A percentile compares a stretch with the other conserved stretches of the same genome.
Conservation (phyloP, 2,113 vertebrate species). For the Agelaius tricolor region DNA sequence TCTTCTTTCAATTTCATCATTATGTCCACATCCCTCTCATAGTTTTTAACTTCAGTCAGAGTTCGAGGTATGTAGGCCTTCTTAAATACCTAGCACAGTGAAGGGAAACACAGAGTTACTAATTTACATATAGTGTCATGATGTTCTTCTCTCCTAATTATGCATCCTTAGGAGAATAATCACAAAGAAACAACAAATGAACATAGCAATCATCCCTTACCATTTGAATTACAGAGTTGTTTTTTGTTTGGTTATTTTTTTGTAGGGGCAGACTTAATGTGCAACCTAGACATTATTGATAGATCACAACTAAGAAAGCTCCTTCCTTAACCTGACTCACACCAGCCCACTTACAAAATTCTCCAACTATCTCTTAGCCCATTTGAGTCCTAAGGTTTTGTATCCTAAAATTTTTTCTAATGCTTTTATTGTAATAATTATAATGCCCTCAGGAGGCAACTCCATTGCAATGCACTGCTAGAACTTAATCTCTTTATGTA, state of each 20-base stretch:
- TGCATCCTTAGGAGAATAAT: background rate
- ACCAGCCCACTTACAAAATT: background rate
- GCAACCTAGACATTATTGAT: background rate
- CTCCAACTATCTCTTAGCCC: background rate
- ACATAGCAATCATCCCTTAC: background rate
- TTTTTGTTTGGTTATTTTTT: background rate
- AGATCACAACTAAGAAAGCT: background rate
- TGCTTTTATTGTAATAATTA: background rate
- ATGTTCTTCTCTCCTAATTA: background rate
- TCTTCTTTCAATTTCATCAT: constrained; percentile 84
- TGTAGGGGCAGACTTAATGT: background rate
- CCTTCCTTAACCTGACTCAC: background rate
- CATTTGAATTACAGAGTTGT: background rate
- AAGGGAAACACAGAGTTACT: background rate
- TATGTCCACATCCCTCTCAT: constrained; percentile 88
- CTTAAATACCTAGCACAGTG: constrained; percentile 86
- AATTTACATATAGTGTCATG: background rate
- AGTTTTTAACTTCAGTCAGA: constrained; percentile 91
- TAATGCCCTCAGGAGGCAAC: background rate
- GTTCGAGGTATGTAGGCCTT: constrained; percentile 95
- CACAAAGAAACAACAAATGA: background rate
- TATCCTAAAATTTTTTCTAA: background rate
- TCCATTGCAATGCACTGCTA: background rate
- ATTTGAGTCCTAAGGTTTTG: background rate
- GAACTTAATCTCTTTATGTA: background rate